Evolutionary conservation across 2,888 invertebrate genomes (phyloP), one percentile per base, ranked within the genome.

Genomic region (Leptura quadrifasciata): DNA sequence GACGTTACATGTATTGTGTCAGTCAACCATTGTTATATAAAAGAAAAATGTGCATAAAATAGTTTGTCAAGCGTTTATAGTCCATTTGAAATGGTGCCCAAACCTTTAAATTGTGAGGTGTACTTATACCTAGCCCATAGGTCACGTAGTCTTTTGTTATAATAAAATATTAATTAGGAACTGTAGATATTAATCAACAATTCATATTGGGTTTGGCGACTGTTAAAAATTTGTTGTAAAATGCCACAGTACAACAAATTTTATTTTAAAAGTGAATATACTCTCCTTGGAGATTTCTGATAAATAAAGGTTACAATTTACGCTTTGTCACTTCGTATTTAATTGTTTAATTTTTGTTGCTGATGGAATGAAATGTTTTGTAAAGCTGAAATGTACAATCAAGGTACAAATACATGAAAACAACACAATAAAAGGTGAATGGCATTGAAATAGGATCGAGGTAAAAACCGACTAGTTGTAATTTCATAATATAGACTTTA

Each of bases 281-380:
- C 47, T 47, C 15, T 15, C 47, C 47, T 47, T 47, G 47, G n/a
- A 47, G 47, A 47, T 47, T 47, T 47, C n/a, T 15, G 47, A 47
- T 47, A 47, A 47, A n/a, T 47, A 47, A 47, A 47, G 47, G 47
- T 47, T 47, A 47, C 2, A 47, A 12, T 47, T 47, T 47, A n/a
- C n/a, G 47, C 47, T 47, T 47, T 47, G 47, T 47, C 47, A 47
- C 47, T 47, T n/a, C 47, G n/a, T 6, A 47, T 47, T 47, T 47
- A 47, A 47, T 47, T 47, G 47, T 5, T 15, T 47, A 47, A 3
- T 47, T 47, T 47, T 47, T 47, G 15, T 31, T 47, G 47, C 5
- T n/a, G 39, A 12, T 39, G 12, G n/a, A 15, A 47, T n/a, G 47
- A 47, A 47, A 47, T 47, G 5, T 47, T 12, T 47, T 47, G 4